Percentiles rank a stretch among this genome's conserved stretches.
phyloP scores from a whole-genome alignment of 2,797 vertebrate species.

The Lacerta agilis region DNA sequence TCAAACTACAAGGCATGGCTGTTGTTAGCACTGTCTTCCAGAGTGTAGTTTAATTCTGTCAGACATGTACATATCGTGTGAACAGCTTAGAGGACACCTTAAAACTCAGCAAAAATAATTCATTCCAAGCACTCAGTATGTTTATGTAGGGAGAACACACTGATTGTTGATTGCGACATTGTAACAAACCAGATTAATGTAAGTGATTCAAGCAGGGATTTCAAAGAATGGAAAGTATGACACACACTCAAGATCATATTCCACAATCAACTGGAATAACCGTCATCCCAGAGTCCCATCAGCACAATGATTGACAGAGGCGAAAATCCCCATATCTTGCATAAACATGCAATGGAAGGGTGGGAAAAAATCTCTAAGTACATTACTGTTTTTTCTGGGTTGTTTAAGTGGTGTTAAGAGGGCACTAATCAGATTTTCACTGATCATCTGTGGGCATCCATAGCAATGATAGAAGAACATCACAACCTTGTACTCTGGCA shows the following conservation, averaged over 20 bases:
- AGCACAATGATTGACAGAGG: neutral
- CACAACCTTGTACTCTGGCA: neutral
- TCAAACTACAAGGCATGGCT: neutral
- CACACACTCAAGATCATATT: neutral
- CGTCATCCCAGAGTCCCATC: neutral
- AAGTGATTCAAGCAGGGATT: neutral
- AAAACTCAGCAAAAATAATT: conserved; percentile 12
- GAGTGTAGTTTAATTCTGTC: neutral
- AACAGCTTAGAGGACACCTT: neutral
- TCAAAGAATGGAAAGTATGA: conserved; percentile 18
- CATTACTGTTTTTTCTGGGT: neutral
- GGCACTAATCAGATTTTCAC: neutral
- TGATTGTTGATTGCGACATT: neutral
- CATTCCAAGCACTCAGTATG: neutral
- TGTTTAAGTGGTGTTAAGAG: neutral
- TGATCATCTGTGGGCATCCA: neutral
- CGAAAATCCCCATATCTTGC: neutral
- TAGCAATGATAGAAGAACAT: neutral
- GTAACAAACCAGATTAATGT: conserved; percentile 9
- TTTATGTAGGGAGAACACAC: neutral
- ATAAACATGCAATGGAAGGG: conserved; percentile 7
- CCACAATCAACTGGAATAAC: neutral
- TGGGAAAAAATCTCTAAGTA: neutral
- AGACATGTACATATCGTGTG: neutral
- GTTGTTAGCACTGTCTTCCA: neutral